Base-by-base conservation (phyloP, 2,113 vertebrate genomes). In the Cavia porcellus region DNA sequence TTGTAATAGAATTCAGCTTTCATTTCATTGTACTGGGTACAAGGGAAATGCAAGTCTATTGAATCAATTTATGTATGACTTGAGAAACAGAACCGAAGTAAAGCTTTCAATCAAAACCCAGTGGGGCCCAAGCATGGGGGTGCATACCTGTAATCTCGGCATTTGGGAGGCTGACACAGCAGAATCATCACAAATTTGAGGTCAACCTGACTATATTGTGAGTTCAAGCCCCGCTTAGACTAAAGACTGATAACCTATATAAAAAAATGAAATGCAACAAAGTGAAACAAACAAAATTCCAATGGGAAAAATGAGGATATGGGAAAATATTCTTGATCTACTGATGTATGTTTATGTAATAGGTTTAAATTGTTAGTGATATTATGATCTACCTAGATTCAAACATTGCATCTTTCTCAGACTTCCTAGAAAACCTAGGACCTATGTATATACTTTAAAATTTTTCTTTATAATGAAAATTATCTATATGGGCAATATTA, bases 41-140 rank as follows among this genome's bases (percentile, higher is more conserved):
- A 83, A 94, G 79, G 47, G 90, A 90, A 85, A 64, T 80, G 14
- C 32, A 89, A 79, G 8, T 24, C 45, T 3, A 66, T 50, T 95
- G 50, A 38, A 45, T 79, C 19, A 62, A 84, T 59, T 96, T 82
- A 90, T 50, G 45, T 82, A 95, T 75, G 45, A 10, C 59, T 64
- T 77, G 66, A 88, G 77, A 94, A 93, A 85, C 3, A 83, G n/a
- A 7, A 32, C 94, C 86, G 79, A 52, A 72, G 28, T 64, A 92
- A 96, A 95, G 55, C 55, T 20, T 94, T 94, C 35, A 52, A 4
- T 96, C 93, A 92, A 90, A 20, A 30, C 3, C 82, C 19, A 68
- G 8, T 68, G 52, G 70, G n/a, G 19, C n/a, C 68, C 38, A 15
- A 17, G 15, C 3, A 7, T 62, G 61, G 61, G 25, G 61, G 61